phyloP scores from a whole-genome alignment of 2,797 vertebrate genomes.

The Oreochromis grahami region DNA sequence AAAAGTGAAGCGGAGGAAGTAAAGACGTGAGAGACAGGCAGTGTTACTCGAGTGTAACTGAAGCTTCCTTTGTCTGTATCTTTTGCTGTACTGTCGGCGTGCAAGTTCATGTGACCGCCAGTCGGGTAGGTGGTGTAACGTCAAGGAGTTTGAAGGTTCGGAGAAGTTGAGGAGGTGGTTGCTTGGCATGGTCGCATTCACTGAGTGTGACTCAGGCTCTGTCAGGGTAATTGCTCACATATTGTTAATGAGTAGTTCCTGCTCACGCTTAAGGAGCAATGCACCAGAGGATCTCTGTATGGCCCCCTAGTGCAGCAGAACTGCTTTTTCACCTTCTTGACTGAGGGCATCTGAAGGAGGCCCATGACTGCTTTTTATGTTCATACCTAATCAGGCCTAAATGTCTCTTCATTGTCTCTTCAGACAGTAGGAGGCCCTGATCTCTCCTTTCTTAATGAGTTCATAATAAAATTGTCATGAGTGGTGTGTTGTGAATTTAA shows the following conservation, averaged over 20 bases:
- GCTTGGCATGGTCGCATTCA: constrained; percentile 31
- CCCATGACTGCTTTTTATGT: not conserved
- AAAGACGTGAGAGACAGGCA: constrained; percentile 45
- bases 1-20: not conserved
- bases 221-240: constrained; percentile 69
- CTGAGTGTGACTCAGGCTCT: constrained; percentile 58
- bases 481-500: not conserved
- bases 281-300: constrained; percentile 34
- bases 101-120: constrained; percentile 24
- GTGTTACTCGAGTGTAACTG: constrained; percentile 56
- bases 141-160: not conserved
- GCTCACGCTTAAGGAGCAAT: constrained; percentile 50
- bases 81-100: constrained; percentile 37
- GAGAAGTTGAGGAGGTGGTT: constrained; percentile 14
- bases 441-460: not conserved
- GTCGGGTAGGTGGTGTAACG: constrained; percentile 45
- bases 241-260: constrained; percentile 70
- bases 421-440: not conserved
- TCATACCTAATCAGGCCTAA: not conserved
- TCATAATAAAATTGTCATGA: not conserved
- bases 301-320: constrained; percentile 24
- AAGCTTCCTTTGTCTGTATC: constrained; percentile 48
- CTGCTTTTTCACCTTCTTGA: constrained; percentile 16
- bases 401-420: not conserved
- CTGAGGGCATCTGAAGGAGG: constrained; percentile 5